Evolutionary conservation across 2,797 vertebrate genomes (phyloP), one percentile per base, ranked within the genome.

Genomic region (Kryptolebias ocellatus): DNA sequence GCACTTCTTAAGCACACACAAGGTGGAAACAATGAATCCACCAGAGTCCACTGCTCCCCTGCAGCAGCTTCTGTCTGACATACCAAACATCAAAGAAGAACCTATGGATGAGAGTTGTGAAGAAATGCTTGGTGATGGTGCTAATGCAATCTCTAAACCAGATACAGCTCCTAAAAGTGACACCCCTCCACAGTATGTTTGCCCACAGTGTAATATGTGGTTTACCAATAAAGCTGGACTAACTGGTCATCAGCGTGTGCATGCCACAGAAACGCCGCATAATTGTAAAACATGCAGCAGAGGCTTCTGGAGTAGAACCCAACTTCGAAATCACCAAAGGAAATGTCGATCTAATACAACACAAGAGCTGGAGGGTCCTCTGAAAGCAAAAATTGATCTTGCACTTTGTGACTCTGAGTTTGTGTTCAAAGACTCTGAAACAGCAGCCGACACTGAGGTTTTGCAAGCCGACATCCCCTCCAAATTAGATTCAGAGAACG

Each of bases 1-100:
- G 39, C 94, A 95, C 85, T 92, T 94, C 73, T 78, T 94, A 67
- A 84, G 73, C 56, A 74, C 81, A 4, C 94, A 95, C 79, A 89
- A 90, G 60, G 49, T 86, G 53, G 90, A 93, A 81, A 87, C 80
- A 2, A 50, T 72, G 53, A 58, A 37, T 54, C 72, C 86, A 39
- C 61, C 74, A 12, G 20, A 47, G 8, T 61, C 83, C 5, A 61
- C 90, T 16, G 76, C 81, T 59, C 86, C 89, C 47, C 51, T 92
- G 18, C 89, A 92, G 67, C 86, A 92, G 1, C 87, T 90, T 71
- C 76, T 92, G 16, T 91, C 83, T 55, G 86, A 77, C 46, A 80
- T 90, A 7, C 60, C 77, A 49, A 72, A 50, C 7, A 78, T 92
- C 51, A 92, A 94, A 80, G 81, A 94, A 65, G 92, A 95, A 60